A percentile compares a stretch with the other conserved stretches of the same genome.
phyloP scores from a whole-genome alignment of 2,888 invertebrate genomes.

The Apamea sordens region DNA sequence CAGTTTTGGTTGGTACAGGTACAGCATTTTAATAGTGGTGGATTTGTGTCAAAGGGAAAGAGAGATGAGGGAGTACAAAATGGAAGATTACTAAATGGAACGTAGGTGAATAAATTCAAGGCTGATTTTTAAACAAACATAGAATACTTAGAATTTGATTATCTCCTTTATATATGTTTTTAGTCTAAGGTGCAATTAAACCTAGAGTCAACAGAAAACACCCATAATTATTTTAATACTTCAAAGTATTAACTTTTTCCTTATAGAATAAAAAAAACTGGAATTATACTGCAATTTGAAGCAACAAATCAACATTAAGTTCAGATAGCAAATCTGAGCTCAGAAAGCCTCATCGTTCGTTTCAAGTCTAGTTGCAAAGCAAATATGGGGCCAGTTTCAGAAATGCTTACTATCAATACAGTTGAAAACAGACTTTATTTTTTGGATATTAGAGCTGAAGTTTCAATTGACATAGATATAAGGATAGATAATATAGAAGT shows the following conservation, averaged over 20 bases:
- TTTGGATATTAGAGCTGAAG: neutral
- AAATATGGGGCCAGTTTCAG: constrained; percentile 45
- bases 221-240: neutral
- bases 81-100: neutral
- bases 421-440: constrained; percentile 30
- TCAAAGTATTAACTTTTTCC: too few relatives aligned
- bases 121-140: neutral
- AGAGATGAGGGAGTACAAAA: neutral
- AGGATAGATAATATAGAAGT: constrained; percentile 21
- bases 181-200: too few relatives aligned
- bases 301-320: constrained; percentile 17
- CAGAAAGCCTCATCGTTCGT: constrained; percentile 50
- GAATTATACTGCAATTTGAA: constrained; percentile 2
- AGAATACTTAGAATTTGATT: too few relatives aligned
- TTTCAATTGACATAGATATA: constrained; percentile 3
- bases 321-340: constrained; percentile 44
- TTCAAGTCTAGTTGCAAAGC: constrained; percentile 43
- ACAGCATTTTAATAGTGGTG: constrained; percentile 39
- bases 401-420: constrained; percentile 7
- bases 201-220: too few relatives aligned
- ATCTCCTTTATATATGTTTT: too few relatives aligned
- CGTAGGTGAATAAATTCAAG: neutral
- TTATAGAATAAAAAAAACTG: too few relatives aligned
- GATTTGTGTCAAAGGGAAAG: constrained; percentile 8
- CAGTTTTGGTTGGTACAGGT: constrained; percentile 29